phyloP scores from a whole-genome alignment of 2,113 vertebrate genomes.

The Chunga burmeisteri region DNA sequence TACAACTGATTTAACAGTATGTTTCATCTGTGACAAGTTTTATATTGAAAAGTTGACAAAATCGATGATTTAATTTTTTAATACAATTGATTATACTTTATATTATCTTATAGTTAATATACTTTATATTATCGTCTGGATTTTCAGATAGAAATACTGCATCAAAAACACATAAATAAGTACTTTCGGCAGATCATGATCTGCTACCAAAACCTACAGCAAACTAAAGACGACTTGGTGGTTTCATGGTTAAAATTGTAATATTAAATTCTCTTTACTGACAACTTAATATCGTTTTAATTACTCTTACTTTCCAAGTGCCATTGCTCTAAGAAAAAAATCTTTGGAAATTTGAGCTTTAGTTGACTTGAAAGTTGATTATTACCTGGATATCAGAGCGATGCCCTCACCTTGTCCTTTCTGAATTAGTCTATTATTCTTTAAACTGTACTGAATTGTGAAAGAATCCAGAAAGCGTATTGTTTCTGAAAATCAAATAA shows the following conservation, averaged over 20 bases:
- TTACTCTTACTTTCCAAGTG: not conserved
- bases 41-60: not conserved
- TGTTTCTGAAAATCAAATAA: not conserved
- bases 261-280: not conserved
- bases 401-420: not conserved
- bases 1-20: not conserved
- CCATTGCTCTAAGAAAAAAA: not conserved
- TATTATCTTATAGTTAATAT: not conserved
- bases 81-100: not conserved
- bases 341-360: not conserved
- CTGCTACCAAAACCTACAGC: not conserved
- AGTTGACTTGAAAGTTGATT: not conserved
- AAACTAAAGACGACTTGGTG: not conserved
- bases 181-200: not conserved
- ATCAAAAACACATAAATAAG: not conserved
- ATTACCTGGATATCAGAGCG: not conserved
- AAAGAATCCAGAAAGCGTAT: not conserved
- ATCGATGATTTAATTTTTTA: not conserved
- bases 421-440: not conserved
- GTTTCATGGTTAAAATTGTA: not conserved
- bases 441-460: not conserved
- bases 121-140: not conserved
- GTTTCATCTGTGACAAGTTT: not conserved
- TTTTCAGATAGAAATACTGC: not conserved
- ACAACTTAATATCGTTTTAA: not conserved